Conservation (phyloP, 2,113 vertebrate genomes). For the Ia io region DNA sequence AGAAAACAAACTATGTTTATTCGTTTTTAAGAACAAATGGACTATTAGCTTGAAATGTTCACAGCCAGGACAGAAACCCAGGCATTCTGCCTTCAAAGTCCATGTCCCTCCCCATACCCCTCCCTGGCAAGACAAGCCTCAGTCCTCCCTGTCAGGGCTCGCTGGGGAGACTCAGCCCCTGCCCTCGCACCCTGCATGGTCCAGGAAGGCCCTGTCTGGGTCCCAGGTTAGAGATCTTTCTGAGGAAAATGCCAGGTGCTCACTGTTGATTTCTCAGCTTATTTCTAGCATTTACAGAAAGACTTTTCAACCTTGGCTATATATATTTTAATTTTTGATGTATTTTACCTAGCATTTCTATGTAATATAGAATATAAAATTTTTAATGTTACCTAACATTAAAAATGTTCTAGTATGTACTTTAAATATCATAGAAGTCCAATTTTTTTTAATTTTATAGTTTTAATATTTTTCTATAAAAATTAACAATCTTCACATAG, state of each 20-base stretch:
- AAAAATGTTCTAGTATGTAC: no score
- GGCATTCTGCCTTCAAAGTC: background rate
- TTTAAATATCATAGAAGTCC: no score
- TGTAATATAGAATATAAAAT: background rate
- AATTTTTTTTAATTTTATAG: background rate
- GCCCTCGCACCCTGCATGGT: rapidly evolving
- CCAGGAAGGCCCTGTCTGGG: background rate
- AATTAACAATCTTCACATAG: background rate
- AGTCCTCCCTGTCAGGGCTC: background rate
- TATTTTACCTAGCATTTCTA: background rate
- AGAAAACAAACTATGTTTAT: background rate
- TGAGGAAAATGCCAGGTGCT: background rate
- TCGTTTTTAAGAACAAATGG: background rate
- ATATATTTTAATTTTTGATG: background rate
- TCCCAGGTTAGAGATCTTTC: background rate
- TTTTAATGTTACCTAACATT: no score
- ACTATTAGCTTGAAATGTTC: background rate
- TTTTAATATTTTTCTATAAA: slow-evolving; percentile 1
- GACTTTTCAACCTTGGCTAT: background rate
- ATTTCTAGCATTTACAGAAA: slow-evolving; percentile 7
- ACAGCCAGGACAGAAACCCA: background rate
- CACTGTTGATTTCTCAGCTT: background rate
- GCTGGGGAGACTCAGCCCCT: background rate
- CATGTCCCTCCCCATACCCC: background rate
- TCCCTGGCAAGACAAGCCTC: background rate